Conservation (phyloP, 2,797 vertebrate species). For the Prunella strophiata region DNA sequence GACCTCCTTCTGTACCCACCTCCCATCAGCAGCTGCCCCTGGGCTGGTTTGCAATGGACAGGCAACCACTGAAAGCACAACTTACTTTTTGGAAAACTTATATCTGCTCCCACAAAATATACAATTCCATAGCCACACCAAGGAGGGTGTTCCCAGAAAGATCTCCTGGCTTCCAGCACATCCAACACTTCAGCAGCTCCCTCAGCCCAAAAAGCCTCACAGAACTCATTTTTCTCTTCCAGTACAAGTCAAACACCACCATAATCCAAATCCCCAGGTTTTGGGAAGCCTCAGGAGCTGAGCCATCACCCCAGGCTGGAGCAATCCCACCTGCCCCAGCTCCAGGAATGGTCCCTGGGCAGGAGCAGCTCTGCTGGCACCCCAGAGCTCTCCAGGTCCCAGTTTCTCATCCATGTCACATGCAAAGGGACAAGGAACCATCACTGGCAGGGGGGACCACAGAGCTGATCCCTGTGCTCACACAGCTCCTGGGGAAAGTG, state of each 20-base stretch:
- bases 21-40: neutral
- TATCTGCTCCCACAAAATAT: neutral
- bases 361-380: too few species aligned
- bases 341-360: too few species aligned
- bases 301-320: neutral
- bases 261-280: neutral
- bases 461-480: neutral
- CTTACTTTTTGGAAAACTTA: neutral
- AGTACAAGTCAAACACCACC: neutral
- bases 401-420: too few species aligned
- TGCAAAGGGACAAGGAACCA: neutral
- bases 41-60: neutral
- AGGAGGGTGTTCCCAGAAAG: neutral
- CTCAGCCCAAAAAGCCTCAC: neutral
- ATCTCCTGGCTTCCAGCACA: neutral
- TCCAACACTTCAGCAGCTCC: neutral
- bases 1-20: neutral
- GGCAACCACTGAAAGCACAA: neutral
- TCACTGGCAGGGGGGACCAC: accelerated
- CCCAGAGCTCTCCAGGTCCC: too few species aligned
- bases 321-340: neutral
- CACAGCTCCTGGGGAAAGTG: neutral
- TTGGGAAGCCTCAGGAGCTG: neutral
- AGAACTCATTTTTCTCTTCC: neutral
- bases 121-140: neutral